Conservation (phyloP, 2,888 invertebrate genomes). For the Octonoba sinensis region DNA sequence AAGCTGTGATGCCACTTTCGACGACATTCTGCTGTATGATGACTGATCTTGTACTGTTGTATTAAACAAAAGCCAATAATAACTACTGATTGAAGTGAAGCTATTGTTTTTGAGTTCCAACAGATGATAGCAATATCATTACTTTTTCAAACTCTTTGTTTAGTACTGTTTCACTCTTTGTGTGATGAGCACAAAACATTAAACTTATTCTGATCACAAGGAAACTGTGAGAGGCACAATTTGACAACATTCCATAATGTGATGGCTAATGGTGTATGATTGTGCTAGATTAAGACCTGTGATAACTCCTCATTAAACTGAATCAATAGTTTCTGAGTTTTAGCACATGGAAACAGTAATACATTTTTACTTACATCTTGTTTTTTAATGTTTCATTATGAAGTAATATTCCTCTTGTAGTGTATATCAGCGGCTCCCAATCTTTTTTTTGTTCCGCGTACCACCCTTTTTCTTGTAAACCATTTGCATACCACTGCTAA, state of each 20-base stretch:
- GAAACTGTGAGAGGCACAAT: background rate
- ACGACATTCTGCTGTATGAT: background rate
- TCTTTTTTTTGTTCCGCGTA: too few relatives aligned
- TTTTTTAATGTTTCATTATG: too few relatives aligned
- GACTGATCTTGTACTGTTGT: background rate
- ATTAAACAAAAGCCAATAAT: background rate
- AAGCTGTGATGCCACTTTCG: background rate
- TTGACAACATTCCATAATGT: background rate
- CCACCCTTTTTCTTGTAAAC: too few relatives aligned
- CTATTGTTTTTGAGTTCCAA: background rate
- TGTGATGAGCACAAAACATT: too few relatives aligned
- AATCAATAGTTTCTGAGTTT: background rate
- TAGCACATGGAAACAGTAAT: background rate
- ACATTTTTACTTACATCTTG: too few relatives aligned
- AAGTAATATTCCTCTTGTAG: too few relatives aligned
- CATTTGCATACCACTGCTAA: too few relatives aligned
- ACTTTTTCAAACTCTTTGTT: too few relatives aligned
- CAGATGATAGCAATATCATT: too few relatives aligned
- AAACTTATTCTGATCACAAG: too few relatives aligned
- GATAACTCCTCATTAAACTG: slow-evolving; percentile 27
- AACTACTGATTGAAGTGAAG: background rate
- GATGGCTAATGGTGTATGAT: background rate
- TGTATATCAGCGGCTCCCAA: too few relatives aligned
- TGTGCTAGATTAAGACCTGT: slow-evolving; percentile 22
- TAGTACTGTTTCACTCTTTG: too few relatives aligned